Evolutionary conservation across 2,113 vertebrate genomes (phyloP).

Genomic region (Bombycilla garrulus): DNA sequence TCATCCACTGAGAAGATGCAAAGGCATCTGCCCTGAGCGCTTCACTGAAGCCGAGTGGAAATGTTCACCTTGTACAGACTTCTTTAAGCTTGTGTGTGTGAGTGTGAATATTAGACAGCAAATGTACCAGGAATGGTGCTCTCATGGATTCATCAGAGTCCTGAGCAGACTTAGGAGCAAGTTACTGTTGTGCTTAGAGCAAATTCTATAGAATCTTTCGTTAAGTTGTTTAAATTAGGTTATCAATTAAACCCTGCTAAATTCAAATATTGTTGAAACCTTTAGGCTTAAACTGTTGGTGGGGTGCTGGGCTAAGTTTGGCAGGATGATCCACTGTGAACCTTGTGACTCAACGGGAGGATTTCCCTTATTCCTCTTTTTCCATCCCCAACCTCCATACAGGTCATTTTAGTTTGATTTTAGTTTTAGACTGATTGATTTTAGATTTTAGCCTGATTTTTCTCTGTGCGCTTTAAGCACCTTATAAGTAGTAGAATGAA

Average conservation of each 20-base stretch:
- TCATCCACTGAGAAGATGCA: background rate
- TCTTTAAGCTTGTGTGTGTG: background rate
- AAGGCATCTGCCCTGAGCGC: background rate
- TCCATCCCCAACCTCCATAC: background rate
- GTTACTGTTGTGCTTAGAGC: background rate
- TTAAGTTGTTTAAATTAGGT: background rate
- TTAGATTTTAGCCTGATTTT: background rate
- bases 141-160: too few relatives aligned
- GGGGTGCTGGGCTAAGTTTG: background rate
- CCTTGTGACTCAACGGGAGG: background rate
- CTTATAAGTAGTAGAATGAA: background rate
- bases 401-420: background rate
- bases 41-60: background rate
- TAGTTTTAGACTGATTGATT: background rate
- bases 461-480: background rate
- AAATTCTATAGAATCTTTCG: background rate
- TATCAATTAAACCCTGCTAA: background rate
- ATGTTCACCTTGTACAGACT: background rate
- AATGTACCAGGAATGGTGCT: background rate
- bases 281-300: background rate
- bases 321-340: background rate
- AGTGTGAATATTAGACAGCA: background rate
- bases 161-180: rapidly evolving
- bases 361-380: background rate
- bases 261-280: background rate